Evolutionary conservation across 30 jellyfish, hydroid and myxozoan genomes (phyloP).

Genomic region (Hydractinia symbiolongicarpus): DNA sequence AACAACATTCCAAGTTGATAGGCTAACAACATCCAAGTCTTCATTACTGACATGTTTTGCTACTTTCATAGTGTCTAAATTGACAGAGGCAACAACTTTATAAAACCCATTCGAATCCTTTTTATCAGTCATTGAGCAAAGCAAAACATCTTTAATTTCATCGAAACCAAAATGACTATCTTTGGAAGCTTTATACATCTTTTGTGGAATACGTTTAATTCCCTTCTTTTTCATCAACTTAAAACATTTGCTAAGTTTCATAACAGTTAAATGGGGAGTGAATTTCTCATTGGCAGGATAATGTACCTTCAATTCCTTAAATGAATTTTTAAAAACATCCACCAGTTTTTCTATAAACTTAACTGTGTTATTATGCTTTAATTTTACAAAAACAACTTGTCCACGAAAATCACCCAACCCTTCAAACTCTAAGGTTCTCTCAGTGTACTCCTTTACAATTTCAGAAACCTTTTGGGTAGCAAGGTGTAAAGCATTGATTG

Average conservation of each 20-base stretch:
- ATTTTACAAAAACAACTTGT: slow-evolving; percentile 41
- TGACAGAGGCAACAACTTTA: slow-evolving; percentile 36
- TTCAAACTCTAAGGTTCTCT: slow-evolving; percentile 22
- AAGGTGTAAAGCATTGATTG: slow-evolving; percentile 40
- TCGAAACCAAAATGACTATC: slow-evolving; percentile 37
- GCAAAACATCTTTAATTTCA: slow-evolving; percentile 30
- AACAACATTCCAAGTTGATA: background rate
- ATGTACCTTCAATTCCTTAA: slow-evolving; percentile 6
- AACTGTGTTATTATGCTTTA: slow-evolving; percentile 14
- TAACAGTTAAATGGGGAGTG: slow-evolving; percentile 57
- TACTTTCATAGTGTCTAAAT: background rate
- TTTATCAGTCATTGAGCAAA: slow-evolving; percentile 57
- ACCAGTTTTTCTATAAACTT: slow-evolving; percentile 14
- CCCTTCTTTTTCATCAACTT: slow-evolving; percentile 48
- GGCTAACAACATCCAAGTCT: background rate
- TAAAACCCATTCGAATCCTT: slow-evolving; percentile 50
- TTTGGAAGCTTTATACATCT: slow-evolving; percentile 8
- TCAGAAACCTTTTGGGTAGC: background rate
- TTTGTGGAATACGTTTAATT: slow-evolving; percentile 33
- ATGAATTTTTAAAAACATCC: background rate
- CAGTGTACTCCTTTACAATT: slow-evolving; percentile 6
- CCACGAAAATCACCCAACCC: slow-evolving; percentile 34
- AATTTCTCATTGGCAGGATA: slow-evolving; percentile 24
- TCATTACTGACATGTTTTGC: background rate
- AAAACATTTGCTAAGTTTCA: slow-evolving; percentile 49